Percentiles rank a stretch among this genome's conserved stretches.
Evolutionary conservation across 2,113 vertebrate genomes (phyloP).

Genomic region (Leiothrix lutea): DNA sequence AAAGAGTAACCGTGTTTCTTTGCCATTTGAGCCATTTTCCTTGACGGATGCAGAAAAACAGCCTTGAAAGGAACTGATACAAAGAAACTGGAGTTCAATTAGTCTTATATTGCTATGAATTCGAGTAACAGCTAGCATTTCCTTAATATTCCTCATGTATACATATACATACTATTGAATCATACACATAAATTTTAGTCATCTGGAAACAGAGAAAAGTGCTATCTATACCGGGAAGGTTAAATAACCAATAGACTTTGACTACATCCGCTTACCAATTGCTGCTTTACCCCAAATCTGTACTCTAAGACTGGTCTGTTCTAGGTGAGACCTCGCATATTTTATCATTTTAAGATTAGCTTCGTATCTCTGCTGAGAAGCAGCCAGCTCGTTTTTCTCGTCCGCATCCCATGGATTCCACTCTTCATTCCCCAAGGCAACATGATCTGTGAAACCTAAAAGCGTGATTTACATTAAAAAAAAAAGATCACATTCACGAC

Average conservation of each 20-base stretch:
- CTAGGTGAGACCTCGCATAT: constrained; percentile 70
- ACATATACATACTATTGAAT: neutral
- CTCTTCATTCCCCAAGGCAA: constrained; percentile 70
- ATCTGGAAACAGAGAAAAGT: neutral
- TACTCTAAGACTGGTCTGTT: constrained; percentile 77
- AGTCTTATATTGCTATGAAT: neutral
- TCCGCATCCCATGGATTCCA: constrained; percentile 97
- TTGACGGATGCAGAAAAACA: neutral
- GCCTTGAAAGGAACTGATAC: neutral
- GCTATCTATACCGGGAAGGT: neutral
- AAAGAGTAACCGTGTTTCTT: neutral
- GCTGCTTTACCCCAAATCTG: constrained; percentile 98
- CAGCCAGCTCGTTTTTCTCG: constrained; percentile 80
- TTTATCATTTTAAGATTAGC: constrained; percentile 77
- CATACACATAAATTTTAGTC: neutral
- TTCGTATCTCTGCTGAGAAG: constrained; percentile 76
- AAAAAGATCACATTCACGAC: no score
- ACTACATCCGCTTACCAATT: constrained; percentile 80
- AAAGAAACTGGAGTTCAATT: neutral
- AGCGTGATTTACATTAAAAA: neutral
- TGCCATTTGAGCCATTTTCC: neutral
- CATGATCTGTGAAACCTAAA: constrained; percentile 34
- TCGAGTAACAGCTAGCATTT: neutral
- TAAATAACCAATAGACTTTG: neutral
- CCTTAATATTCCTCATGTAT: neutral